Conservation (phyloP, 2,113 vertebrate genomes). For the Chaenogobius annularis region DNA sequence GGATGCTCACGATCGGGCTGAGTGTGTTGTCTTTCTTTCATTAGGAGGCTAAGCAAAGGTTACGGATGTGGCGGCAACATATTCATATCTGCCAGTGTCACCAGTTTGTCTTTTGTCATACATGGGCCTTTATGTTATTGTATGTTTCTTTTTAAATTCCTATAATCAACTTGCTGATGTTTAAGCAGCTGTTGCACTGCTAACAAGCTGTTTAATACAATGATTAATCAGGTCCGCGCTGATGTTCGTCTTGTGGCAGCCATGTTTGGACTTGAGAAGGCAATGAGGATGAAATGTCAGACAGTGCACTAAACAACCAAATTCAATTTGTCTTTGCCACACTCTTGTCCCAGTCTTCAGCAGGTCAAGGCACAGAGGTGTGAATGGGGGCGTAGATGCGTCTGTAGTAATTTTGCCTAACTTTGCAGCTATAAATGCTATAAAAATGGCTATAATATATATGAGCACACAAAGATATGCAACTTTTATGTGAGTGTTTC, state of each 20-base stretch:
- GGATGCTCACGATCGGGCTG: slow-evolving; percentile 7
- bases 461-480: too few relatives aligned
- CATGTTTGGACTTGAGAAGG: background rate
- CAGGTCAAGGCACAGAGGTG: too few relatives aligned
- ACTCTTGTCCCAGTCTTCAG: too few relatives aligned
- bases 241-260: background rate
- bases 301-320: too few relatives aligned
- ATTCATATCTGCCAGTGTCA: background rate
- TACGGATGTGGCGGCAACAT: background rate
- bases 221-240: background rate
- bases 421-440: too few relatives aligned
- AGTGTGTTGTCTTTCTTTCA: background rate
- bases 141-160: background rate
- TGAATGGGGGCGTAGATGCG: too few relatives aligned
- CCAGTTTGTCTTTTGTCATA: background rate
- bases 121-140: background rate
- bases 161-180: background rate
- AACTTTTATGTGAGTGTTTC: too few relatives aligned
- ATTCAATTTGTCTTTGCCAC: too few relatives aligned
- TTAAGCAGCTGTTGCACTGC: background rate
- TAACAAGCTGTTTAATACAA: background rate
- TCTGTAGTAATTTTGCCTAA: too few relatives aligned
- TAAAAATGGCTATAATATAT: too few relatives aligned
- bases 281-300: too few relatives aligned
- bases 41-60: background rate